These are phyloP conservation scores for Calliopum simillimum DNA, from an alignment of 2,888 invertebrate genomes.

Conservation along the genomic window DNA sequence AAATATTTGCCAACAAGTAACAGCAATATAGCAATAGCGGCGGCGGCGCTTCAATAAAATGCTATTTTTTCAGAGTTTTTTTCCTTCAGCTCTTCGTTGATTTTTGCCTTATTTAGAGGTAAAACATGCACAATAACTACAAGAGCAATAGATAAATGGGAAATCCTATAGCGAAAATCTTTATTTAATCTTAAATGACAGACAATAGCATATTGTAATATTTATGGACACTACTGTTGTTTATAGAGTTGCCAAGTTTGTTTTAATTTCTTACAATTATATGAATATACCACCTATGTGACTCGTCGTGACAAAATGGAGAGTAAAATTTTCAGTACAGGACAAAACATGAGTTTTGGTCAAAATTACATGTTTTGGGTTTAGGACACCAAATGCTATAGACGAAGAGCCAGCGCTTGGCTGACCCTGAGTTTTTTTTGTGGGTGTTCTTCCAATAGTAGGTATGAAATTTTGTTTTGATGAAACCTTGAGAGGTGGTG, in stretches of 20 bases:
- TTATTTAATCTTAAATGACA: neutral
- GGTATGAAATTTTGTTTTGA: too few species aligned
- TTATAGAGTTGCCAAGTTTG: neutral
- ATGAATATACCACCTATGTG: too few species aligned
- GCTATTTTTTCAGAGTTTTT: neutral
- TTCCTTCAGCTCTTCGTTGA: neutral
- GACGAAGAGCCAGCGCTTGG: too few species aligned
- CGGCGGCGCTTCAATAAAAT: neutral
- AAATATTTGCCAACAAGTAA: neutral
- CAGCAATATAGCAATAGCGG: neutral
- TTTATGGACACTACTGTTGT: neutral
- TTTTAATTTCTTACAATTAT: too few species aligned
- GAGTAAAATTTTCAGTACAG: too few species aligned
- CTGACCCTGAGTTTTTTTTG: too few species aligned
- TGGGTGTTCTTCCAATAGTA: too few species aligned
- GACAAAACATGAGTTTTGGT: too few species aligned
- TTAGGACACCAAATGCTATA: too few species aligned
- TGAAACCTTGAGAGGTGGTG: too few species aligned
- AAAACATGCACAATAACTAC: neutral
- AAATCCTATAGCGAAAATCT: constrained; percentile 35
- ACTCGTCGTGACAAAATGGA: too few species aligned
- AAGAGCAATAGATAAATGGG: neutral
- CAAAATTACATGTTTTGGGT: too few species aligned
- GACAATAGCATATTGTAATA: neutral
- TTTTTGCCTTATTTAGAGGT: neutral